Percentiles rank a stretch among this genome's conserved stretches.
Conservation (phyloP, 2,797 vertebrate genomes). For the Propithecus deckenii region DNA sequence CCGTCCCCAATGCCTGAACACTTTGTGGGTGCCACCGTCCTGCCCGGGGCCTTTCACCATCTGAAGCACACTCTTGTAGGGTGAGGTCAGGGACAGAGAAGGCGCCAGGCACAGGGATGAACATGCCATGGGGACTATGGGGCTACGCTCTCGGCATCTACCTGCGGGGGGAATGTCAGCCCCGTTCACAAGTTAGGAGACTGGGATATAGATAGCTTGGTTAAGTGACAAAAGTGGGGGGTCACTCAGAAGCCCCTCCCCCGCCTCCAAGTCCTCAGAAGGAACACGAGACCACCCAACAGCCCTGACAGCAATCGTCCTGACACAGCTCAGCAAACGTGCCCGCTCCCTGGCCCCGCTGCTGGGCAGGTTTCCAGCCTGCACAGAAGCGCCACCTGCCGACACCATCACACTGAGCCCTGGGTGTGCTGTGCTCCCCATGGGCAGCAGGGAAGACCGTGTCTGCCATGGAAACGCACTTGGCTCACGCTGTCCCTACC, state of each 20-base stretch:
- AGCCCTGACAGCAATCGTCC: neutral
- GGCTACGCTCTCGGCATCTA: neutral
- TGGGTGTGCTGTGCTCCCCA: accelerated
- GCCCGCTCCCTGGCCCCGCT: neutral
- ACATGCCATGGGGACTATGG: no score
- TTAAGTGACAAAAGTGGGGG: neutral
- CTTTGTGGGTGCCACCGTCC: neutral
- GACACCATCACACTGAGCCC: accelerated
- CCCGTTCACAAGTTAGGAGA: neutral
- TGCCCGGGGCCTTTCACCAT: neutral
- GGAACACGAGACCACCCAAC: neutral
- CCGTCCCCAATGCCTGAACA: neutral
- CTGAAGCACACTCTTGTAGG: neutral
- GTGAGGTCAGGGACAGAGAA: neutral
- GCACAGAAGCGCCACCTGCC: no score
- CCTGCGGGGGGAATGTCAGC: accelerated
- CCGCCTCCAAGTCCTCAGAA: neutral
- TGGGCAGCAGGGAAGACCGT: neutral
- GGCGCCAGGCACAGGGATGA: neutral
- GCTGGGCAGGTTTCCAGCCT: neutral
- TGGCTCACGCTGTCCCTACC: neutral
- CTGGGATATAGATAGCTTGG: neutral
- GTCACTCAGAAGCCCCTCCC: neutral
- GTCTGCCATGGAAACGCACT: neutral
- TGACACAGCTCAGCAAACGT: neutral